Conservation (phyloP, 2,113 vertebrate species). For the zebrafish (Danio rerio) region DNA sequence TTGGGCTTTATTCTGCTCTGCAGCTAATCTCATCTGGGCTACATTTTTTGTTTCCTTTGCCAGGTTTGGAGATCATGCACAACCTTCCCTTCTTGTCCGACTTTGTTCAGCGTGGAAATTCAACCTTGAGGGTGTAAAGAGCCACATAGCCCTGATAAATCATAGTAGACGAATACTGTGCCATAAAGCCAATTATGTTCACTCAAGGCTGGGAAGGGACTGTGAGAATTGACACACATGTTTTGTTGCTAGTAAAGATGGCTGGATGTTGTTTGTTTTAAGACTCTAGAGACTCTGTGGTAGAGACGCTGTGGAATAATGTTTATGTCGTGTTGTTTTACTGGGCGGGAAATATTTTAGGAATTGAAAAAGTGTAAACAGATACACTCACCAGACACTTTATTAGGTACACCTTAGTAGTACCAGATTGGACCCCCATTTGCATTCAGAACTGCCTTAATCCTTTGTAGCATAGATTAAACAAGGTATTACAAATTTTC, state of each 20-base stretch:
- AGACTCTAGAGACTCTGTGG: not conserved
- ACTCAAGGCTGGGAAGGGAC: conserved; percentile 43
- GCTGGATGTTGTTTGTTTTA: not conserved
- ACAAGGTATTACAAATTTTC: no score
- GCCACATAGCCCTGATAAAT: conserved; percentile 54
- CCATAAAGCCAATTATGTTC: conserved; percentile 60
- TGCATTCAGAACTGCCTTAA: no score
- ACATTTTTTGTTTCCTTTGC: conserved; percentile 16
- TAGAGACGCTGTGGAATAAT: not conserved
- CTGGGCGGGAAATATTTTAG: not conserved
- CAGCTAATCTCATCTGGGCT: not conserved
- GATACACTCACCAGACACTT: no score
- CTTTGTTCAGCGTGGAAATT: conserved; percentile 33
- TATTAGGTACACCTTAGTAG: no score
- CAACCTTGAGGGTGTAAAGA: conserved; percentile 47
- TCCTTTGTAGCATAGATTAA: no score
- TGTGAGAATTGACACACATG: conserved; percentile 40
- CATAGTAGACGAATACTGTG: conserved; percentile 44
- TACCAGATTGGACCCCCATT: no score
- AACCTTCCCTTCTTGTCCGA: conserved; percentile 55
- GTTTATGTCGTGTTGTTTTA: not conserved
- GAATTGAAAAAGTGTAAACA: not conserved
- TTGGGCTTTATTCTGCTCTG: conserved; percentile 1
- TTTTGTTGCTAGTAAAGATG: not conserved
- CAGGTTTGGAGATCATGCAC: conserved; percentile 25